These are phyloP conservation scores for Perca flavescens DNA, from an alignment of 2,113 vertebrate species.

Conservation along the genomic window DNA sequence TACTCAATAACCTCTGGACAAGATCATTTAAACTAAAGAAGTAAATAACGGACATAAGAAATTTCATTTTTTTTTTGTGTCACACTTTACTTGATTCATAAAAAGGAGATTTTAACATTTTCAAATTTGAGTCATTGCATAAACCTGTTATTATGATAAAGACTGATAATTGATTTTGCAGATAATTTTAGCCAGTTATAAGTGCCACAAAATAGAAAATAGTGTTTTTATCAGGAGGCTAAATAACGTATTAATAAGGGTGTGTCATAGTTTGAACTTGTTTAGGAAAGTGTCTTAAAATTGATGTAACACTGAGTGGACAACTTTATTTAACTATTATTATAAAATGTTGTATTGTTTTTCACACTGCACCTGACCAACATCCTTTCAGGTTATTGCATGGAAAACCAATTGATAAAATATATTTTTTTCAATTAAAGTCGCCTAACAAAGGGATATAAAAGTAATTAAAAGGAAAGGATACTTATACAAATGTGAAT, in stretches of 20 bases:
- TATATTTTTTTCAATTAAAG: background rate
- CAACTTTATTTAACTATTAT: background rate
- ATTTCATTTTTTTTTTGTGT: background rate
- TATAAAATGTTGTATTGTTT: conserved; percentile 1
- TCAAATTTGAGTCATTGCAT: background rate
- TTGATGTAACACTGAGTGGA: background rate
- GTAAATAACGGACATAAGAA: background rate
- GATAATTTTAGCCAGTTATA: background rate
- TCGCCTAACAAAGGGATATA: background rate
- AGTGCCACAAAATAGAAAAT: background rate
- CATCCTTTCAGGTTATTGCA: background rate
- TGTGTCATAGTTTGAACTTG: conserved; percentile 12
- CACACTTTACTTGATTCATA: background rate
- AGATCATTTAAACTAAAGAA: background rate
- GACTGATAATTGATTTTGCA: background rate
- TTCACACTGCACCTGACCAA: conserved; percentile 14
- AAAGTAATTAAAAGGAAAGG: background rate
- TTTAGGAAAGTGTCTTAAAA: background rate
- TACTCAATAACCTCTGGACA: background rate
- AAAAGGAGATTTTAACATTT: background rate
- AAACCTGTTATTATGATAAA: background rate
- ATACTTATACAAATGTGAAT: background rate
- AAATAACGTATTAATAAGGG: conserved; percentile 17
- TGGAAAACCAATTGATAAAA: conserved; percentile 16
- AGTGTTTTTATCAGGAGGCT: background rate